Percentiles rank a stretch among this genome's conserved stretches.
Conservation (phyloP, 1,140 invertebrate genomes). For the Telenomus remus region DNA sequence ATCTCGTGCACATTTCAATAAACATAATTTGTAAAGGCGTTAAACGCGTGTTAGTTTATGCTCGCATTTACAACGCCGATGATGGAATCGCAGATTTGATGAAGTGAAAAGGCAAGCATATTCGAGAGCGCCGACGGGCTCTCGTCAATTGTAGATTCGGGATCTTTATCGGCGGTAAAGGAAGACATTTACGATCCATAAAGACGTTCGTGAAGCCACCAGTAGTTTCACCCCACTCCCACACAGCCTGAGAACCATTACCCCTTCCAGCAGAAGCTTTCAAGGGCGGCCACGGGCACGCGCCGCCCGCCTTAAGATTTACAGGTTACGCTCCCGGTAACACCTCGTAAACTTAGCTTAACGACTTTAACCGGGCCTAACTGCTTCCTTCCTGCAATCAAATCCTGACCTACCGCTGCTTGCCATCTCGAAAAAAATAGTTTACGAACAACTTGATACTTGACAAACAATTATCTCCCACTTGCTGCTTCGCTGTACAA, state of each 20-base stretch:
- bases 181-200: conserved; percentile 77
- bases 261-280: conserved; percentile 69
- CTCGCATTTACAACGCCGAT: conserved; percentile 26
- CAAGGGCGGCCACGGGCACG: conserved; percentile 75
- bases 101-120: conserved; percentile 38
- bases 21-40: conserved; percentile 12
- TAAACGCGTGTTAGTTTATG: conserved; percentile 32
- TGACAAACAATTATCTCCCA: conserved; percentile 13
- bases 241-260: conserved; percentile 72
- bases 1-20: conserved; percentile 18
- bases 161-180: conserved; percentile 76
- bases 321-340: conserved; percentile 75
- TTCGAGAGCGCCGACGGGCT: conserved; percentile 51
- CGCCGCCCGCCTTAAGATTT: conserved; percentile 72
- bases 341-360: conserved; percentile 77
- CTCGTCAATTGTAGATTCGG: conserved; percentile 68
- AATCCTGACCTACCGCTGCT: conserved; percentile 68
- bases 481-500: background rate
- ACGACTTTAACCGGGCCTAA: conserved; percentile 76
- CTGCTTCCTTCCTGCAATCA: conserved; percentile 76
- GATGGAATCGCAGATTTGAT: conserved; percentile 48
- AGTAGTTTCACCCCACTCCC: conserved; percentile 57
- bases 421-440: conserved; percentile 50
- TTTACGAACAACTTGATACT: conserved; percentile 25
- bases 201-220: conserved; percentile 70